Base-by-base conservation (phyloP, 2,113 vertebrate species). In the Notechis scutatus region DNA sequence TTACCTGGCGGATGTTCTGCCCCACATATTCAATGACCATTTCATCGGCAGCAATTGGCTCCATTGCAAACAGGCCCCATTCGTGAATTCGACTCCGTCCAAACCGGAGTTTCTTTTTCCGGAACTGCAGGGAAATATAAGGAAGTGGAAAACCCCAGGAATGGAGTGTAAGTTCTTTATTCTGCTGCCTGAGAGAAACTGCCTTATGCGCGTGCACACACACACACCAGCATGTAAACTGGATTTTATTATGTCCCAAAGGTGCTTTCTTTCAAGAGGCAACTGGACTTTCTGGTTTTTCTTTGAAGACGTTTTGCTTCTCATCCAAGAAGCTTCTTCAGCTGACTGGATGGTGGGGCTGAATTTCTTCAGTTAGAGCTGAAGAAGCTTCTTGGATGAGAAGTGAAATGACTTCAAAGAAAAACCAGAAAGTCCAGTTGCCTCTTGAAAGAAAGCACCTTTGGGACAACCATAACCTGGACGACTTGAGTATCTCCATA, bases 1-100 rank as follows among this genome's bases (percentile, higher is more conserved):
- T 56, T 94, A 99, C 99, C 99, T 99, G 99, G 95, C 99, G 97
- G 97, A 99, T 99, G 97, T 98, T 99, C 95, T 99, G 99, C 85
- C 99, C 99, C 96, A 99, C 98, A 0, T 99, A 99, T 94, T 99
- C 99, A 1, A 99, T 99, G 96, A 99, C 99, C 99, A 99, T 99
- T 97, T 99, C 99, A 0, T 99, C 99, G 0, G 99, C 99, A 0
- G 99, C 99, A 0, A 99, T 99, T 89, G 99, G 98, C 95, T 99
- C 99, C 99, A 99, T 99, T 95, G 99, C 99, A 34, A 99, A 99
- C 87, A 99, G 97, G 1, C 99, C 99, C 99, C 99, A 99, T 95
- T 99, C 99, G 0, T 99, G 99, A 96, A 99, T 99, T 20, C 99
- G 97, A 86, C 99, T 99, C 94, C 99, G 98, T 8, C 99, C 99